Percentiles rank a stretch among this genome's conserved stretches.
phyloP scores from a whole-genome alignment of 2,113 vertebrate genomes.

The Pteropus alecto region DNA sequence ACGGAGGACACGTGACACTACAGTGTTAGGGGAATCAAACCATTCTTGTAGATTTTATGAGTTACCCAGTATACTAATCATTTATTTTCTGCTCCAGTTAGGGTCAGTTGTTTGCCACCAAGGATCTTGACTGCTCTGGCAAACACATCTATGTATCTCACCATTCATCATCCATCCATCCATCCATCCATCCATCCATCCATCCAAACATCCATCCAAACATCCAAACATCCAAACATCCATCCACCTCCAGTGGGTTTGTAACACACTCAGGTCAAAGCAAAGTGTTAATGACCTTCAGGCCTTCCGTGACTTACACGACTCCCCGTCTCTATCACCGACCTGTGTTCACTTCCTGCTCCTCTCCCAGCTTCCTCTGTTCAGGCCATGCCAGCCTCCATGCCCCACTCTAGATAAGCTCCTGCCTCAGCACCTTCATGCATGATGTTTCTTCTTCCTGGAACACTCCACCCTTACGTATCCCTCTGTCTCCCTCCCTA shows the following conservation, averaged over 20 bases:
- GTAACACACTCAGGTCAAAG: not conserved
- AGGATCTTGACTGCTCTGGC: not conserved
- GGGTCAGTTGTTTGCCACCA: not conserved
- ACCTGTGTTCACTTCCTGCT: not conserved
- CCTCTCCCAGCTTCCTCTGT: not conserved
- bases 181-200: not conserved
- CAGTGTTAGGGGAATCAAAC: not conserved
- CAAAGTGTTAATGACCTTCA: not conserved
- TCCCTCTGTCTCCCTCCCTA: not conserved
- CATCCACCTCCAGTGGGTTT: not conserved
- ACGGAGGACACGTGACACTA: rapidly evolving
- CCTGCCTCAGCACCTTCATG: not conserved
- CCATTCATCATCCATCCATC: not conserved
- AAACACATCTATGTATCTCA: not conserved
- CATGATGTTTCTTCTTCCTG: not conserved
- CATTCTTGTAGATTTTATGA: not conserved
- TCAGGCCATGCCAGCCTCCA: not conserved
- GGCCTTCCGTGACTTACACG: not conserved
- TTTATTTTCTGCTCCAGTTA: not conserved
- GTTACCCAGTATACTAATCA: not conserved
- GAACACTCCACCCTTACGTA: rapidly evolving
- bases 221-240: not conserved
- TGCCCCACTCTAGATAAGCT: not conserved
- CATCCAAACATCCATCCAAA: not conserved
- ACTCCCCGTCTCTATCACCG: rapidly evolving